Conservation (phyloP, 2,113 vertebrate species). For the Origma solitaria region DNA sequence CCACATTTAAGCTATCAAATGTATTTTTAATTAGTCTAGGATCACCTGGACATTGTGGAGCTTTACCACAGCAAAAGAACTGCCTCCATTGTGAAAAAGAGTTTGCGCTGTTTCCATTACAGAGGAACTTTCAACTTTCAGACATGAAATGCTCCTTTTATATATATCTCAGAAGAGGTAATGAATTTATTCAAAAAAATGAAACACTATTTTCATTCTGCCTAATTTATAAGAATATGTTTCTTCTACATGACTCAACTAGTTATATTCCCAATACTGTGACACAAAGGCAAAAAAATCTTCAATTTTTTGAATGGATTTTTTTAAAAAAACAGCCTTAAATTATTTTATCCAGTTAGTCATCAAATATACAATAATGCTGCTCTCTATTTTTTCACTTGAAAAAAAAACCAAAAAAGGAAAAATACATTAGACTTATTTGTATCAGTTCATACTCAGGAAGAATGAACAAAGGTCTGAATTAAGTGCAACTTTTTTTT, state of each 20-base stretch:
- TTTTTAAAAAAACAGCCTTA: background rate
- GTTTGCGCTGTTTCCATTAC: background rate
- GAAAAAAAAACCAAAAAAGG: background rate
- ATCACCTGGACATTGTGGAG: background rate
- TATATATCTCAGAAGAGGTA: background rate
- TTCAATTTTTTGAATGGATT: background rate
- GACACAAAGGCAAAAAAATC: background rate
- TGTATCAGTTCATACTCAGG: background rate
- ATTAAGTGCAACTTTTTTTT: background rate
- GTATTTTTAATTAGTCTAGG: background rate
- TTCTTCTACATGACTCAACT: background rate
- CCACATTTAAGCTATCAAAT: background rate
- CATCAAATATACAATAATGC: background rate
- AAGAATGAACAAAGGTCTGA: background rate
- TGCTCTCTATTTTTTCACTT: background rate
- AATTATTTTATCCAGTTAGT: background rate
- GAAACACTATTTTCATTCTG: background rate
- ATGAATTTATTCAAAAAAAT: background rate
- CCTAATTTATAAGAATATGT: background rate
- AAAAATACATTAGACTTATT: background rate
- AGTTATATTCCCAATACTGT: background rate
- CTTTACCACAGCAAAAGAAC: background rate
- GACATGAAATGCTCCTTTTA: background rate
- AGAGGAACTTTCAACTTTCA: background rate
- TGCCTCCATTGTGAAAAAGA: background rate